Conservation (phyloP, 2,113 vertebrate genomes). For the Otolemur garnettii region DNA sequence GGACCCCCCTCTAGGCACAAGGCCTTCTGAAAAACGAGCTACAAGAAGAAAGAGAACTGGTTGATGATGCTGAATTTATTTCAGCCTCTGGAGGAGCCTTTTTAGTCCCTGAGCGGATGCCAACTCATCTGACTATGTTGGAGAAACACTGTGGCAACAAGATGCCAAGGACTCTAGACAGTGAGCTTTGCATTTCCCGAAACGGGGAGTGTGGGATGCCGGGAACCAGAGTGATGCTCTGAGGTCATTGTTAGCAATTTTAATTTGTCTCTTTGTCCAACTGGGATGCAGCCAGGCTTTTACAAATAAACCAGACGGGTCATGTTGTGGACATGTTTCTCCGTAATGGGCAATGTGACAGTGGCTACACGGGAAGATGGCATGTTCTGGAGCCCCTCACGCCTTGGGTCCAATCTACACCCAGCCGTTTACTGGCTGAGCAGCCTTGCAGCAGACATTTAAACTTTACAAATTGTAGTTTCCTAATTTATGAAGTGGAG, state of each 20-base stretch:
- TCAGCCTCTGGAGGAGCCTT: background rate
- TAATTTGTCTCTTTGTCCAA: conserved; percentile 52
- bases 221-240: background rate
- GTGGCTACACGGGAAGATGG: background rate
- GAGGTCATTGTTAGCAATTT: background rate
- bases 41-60: background rate
- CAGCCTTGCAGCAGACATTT: background rate
- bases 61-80: background rate
- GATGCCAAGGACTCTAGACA: background rate
- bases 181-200: background rate
- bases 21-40: background rate
- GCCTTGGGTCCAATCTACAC: background rate
- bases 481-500: background rate
- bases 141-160: conserved; percentile 26
- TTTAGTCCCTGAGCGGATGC: background rate
- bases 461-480: background rate
- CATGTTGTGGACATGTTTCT: background rate
- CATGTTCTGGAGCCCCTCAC: background rate
- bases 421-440: background rate
- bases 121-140: conserved; percentile 16
- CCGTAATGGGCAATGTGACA: background rate
- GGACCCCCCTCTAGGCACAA: background rate
- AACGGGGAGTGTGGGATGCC: background rate
- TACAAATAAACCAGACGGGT: background rate
- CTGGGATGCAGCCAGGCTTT: background rate